These are phyloP conservation scores for Allophyes oxyacanthae DNA, from an alignment of 2,888 invertebrate species.

Conservation along the genomic window DNA sequence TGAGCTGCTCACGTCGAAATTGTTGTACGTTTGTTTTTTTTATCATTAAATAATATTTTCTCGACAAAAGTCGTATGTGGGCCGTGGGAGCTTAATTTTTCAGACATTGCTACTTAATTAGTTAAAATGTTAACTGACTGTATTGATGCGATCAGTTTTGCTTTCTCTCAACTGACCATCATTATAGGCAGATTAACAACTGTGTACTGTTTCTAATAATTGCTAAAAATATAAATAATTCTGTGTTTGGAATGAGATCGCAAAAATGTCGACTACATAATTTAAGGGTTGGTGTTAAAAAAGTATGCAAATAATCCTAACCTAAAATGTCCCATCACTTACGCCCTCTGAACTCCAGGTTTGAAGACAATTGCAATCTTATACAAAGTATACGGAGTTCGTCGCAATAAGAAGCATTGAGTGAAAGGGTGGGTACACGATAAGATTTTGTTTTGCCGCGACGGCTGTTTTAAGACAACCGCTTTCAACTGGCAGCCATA, in stretches of 20 bases:
- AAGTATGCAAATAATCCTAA: no score
- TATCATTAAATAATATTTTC: not conserved
- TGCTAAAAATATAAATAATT: no score
- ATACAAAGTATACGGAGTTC: constrained; percentile 76
- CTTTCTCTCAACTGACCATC: no score
- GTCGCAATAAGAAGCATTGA: constrained; percentile 77
- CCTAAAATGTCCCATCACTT: constrained; percentile 52
- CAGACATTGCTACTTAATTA: no score
- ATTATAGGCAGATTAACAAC: no score
- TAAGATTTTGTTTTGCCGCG: constrained; percentile 70
- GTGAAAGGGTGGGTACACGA: constrained; percentile 73
- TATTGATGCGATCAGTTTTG: no score
- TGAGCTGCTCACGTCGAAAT: not conserved
- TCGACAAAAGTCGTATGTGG: not conserved
- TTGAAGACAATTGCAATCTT: constrained; percentile 73
- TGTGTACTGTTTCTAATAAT: no score
- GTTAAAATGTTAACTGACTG: no score
- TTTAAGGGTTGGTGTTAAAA: no score
- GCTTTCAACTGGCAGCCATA: constrained; percentile 43
- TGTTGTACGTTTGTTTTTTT: not conserved
- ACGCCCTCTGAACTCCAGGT: constrained; percentile 47
- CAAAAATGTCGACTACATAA: no score
- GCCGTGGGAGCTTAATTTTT: no score
- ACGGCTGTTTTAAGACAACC: constrained; percentile 58
- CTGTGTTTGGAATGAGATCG: no score